These are phyloP conservation scores for Tenthredo livida DNA, from an alignment of 2,888 invertebrate genomes.

Conservation along the genomic window DNA sequence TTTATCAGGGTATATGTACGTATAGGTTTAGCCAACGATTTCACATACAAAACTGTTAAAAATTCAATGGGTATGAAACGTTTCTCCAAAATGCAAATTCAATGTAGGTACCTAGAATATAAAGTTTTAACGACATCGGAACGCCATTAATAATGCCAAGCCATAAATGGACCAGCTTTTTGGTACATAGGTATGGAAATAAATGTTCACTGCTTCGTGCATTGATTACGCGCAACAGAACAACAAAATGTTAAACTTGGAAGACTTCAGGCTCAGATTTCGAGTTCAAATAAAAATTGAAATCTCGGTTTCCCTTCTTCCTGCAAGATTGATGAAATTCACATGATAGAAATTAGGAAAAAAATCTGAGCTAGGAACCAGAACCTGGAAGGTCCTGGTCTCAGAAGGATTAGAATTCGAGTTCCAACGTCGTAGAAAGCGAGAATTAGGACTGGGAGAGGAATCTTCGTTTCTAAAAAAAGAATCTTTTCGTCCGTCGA, in stretches of 20 bases:
- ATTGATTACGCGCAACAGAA: not conserved
- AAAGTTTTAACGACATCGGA: constrained; percentile 24
- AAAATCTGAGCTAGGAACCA: too few relatives aligned
- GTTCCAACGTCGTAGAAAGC: not conserved
- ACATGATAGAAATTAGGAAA: too few relatives aligned
- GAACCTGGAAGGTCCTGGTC: too few relatives aligned
- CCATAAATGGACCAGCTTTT: not conserved
- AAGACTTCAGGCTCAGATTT: not conserved
- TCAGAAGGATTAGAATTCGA: too few relatives aligned
- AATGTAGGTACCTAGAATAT: constrained; percentile 4
- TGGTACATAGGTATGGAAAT: not conserved
- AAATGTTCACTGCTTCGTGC: not conserved
- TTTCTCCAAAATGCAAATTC: constrained; percentile 40
- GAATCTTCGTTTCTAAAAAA: not conserved
- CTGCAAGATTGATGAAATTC: too few relatives aligned
- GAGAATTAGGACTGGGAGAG: not conserved
- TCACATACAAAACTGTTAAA: constrained; percentile 4
- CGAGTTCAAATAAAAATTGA: not conserved
- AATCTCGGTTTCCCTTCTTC: not conserved
- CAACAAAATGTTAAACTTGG: not conserved
- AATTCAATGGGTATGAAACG: not conserved
- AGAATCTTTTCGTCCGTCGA: not conserved
- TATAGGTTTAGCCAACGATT: not conserved
- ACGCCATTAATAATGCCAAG: not conserved
- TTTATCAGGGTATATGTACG: not conserved